These are phyloP conservation scores for Sinocyclocheilus maitianheensis DNA, from an alignment of 2,113 vertebrate genomes.

Conservation along the genomic window DNA sequence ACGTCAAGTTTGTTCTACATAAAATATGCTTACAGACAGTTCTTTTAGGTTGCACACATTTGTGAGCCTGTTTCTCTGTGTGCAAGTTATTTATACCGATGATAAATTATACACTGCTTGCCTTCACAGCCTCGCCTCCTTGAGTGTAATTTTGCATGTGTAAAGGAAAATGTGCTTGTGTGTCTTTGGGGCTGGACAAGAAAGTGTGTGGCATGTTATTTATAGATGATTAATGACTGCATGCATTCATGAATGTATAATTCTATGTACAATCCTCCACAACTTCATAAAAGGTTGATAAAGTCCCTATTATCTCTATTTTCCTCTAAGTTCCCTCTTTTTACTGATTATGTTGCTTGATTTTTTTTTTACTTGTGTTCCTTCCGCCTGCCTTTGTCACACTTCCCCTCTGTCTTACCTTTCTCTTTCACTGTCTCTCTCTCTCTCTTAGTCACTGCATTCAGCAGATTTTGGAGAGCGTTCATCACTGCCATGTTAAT, in stretches of 20 bases:
- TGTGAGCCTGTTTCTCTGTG: conserved; percentile 45
- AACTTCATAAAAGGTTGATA: not conserved
- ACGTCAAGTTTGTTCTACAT: not conserved
- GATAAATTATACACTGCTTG: conserved; percentile 68
- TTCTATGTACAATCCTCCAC: not conserved
- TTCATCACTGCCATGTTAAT: conserved; percentile 81
- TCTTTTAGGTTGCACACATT: conserved; percentile 15
- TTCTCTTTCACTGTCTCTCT: conserved; percentile 42
- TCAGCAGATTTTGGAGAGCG: conserved; percentile 83
- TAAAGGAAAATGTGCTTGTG: conserved; percentile 31
- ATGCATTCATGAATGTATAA: conserved; percentile 1
- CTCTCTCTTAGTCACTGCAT: conserved; percentile 76
- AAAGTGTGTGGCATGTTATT: conserved; percentile 25
- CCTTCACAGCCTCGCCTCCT: not conserved
- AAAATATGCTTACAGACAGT: conserved; percentile 1
- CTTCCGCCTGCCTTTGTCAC: not conserved
- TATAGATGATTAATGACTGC: conserved; percentile 39
- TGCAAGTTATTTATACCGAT: conserved; percentile 72
- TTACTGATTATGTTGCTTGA: not conserved
- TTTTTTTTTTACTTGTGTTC: not conserved
- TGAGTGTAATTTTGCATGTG: conserved; percentile 29
- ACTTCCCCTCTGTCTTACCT: conserved; percentile 8
- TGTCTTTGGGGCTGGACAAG: not conserved
- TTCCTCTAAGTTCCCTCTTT: conserved; percentile 13
- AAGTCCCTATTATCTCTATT: not conserved